Conservation (phyloP, 1,140 invertebrate species). For the Tetramorium parvispinum region DNA sequence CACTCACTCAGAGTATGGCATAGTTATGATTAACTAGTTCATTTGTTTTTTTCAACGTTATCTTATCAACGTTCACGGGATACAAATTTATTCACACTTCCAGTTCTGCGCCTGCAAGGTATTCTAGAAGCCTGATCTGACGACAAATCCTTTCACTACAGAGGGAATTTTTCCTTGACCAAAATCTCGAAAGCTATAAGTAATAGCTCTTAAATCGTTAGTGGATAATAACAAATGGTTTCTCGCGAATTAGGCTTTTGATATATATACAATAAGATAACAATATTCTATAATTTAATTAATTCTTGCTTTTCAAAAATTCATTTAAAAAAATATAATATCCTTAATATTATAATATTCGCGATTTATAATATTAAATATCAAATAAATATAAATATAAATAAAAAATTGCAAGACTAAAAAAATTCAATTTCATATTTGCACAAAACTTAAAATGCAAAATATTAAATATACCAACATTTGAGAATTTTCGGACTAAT, state of each 20-base stretch:
- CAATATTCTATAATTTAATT: neutral
- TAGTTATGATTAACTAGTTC: constrained; percentile 15
- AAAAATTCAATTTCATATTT: neutral
- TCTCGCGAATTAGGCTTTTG: neutral
- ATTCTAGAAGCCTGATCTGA: neutral
- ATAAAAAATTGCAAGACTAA: neutral
- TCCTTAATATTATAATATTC: too few species aligned
- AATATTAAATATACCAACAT: neutral
- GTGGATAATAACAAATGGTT: neutral
- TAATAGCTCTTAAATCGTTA: neutral
- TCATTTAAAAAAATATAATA: neutral
- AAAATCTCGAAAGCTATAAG: neutral
- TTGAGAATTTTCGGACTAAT: neutral
- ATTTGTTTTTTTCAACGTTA: neutral
- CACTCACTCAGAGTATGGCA: neutral
- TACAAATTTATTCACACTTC: constrained; percentile 11
- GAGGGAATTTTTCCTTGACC: neutral
- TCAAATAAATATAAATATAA: too few species aligned
- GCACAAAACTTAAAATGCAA: neutral
- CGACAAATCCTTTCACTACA: neutral
- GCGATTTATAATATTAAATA: neutral
- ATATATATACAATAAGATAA: neutral
- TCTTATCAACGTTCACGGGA: constrained; percentile 30
- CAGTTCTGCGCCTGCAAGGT: neutral
- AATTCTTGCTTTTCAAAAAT: too few species aligned